Conservation (phyloP, 2,888 invertebrate genomes). For the Ommatoiulus sabulosus region DNA sequence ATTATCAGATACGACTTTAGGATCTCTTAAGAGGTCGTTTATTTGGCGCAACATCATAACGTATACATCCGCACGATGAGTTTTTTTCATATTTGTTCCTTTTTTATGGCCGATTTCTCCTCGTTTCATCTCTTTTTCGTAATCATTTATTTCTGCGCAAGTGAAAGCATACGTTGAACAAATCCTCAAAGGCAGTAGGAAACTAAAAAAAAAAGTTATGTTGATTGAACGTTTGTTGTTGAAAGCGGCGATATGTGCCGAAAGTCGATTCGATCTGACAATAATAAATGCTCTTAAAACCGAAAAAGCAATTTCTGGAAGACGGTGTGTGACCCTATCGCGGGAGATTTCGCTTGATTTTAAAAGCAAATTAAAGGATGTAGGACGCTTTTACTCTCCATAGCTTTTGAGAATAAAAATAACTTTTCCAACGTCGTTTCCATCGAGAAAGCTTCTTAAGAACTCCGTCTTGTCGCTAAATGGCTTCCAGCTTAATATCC, state of each 20-base stretch:
- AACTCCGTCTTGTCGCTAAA: background rate
- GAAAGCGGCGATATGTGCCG: conserved; percentile 9
- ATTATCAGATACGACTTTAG: background rate
- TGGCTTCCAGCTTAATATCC: background rate
- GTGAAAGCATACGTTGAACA: background rate
- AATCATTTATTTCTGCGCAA: background rate
- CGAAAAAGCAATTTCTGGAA: conserved; percentile 41
- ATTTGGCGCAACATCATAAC: conserved; percentile 2
- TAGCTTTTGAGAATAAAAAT: background rate
- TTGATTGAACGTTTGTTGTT: conserved; percentile 48
- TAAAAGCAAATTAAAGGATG: conserved; percentile 22
- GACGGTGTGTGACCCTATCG: background rate
- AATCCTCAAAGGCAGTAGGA: background rate
- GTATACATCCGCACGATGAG: conserved; percentile 8
- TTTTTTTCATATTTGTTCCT: background rate
- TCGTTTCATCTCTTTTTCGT: conserved; percentile 31
- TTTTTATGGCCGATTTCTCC: conserved; percentile 15
- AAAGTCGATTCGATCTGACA: conserved; percentile 21
- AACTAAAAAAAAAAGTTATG: background rate
- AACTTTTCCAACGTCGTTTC: background rate
- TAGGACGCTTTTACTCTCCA: background rate
- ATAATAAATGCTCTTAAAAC: background rate
- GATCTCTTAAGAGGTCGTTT: conserved; percentile 38
- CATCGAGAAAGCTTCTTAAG: background rate
- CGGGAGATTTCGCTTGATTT: background rate